Evolutionary conservation across 2,888 invertebrate species (phyloP), one percentile per base, ranked within the genome.

Genomic region (Allophyes oxyacanthae): DNA sequence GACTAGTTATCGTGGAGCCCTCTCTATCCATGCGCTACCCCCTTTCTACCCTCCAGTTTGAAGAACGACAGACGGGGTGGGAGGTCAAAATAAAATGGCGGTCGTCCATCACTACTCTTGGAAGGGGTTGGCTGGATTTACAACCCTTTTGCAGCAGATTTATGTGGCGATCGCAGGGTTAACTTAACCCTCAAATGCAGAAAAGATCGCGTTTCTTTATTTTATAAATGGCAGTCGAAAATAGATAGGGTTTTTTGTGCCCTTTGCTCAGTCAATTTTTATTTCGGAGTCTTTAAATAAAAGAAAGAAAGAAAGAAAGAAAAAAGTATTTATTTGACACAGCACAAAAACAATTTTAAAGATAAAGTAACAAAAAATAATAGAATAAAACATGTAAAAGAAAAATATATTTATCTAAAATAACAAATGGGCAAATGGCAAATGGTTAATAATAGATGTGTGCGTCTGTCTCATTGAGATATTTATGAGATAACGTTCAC

Each of bases 81-180:
- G 9, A 45, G 88, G 13, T 82, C 89, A 68, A 49, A 41, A 38
- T 73, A 77, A 37, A 67, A 55, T 85, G 86, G 89, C 54, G 64
- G 59, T 62, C 74, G 81, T 89, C 84, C 71, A 90, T 91, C 91
- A 91, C 88, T 78, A 71, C 64, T 74, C 81, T 82, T 75, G 76
- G 85, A 75, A 83, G 87, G 91, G 89, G 85, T 84, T 76, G 65
- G 83, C 84, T 74, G 75, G 87, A 93, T 93, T 93, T 93, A 93
- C 92, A 92, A 93, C 93, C 92, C 92, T 92, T 91, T 91, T 74
- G 78, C 74, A 73, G 79, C 89, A 89, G 92, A 93, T 93, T 93
- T 93, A 93, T 88, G 88, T 83, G 79, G 73, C 83, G 78, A 81
- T 81, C 81, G 75, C 71, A 79, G 87, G 88, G 87, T 86, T 86